A percentile compares a stretch with the other conserved stretches of the same genome.
Evolutionary conservation across 2,888 invertebrate genomes (phyloP).

Genomic region (Hesperia comma): DNA sequence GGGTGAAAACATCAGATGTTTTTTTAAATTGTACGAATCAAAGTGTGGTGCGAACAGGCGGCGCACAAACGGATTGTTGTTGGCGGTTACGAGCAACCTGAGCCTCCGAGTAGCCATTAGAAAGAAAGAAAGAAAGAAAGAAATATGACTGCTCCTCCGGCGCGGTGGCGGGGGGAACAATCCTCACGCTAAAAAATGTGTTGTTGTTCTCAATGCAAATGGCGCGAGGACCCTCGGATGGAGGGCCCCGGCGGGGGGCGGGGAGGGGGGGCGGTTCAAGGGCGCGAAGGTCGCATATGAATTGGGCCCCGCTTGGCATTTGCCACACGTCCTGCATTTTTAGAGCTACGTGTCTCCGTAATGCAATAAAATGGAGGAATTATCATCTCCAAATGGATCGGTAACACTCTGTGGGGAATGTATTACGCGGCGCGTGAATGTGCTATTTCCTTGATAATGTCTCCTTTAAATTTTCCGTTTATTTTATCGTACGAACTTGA

Average conservation of each 20-base stretch:
- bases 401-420: slow-evolving; percentile 10
- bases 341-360: slow-evolving; percentile 21
- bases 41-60: too few species aligned
- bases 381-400: slow-evolving; percentile 22
- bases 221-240: not conserved
- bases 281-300: slow-evolving; percentile 20
- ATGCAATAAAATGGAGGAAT: slow-evolving; percentile 24
- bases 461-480: too few species aligned
- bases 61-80: not conserved
- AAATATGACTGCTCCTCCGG: not conserved
- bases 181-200: slow-evolving; percentile 19
- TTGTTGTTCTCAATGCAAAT: slow-evolving; percentile 25
- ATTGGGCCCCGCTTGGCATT: slow-evolving; percentile 15
- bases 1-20: too few species aligned
- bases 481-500: too few species aligned
- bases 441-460: too few species aligned
- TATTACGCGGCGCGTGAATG: not conserved
- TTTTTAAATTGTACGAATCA: too few species aligned
- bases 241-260: not conserved
- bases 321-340: slow-evolving; percentile 28
- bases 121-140: too few species aligned
- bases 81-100: not conserved
- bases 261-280: slow-evolving; percentile 11
- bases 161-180: not conserved
- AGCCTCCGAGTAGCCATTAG: not conserved